Evolutionary conservation across 2,113 vertebrate genomes (phyloP).

Genomic region (Polypterus senegalus): DNA sequence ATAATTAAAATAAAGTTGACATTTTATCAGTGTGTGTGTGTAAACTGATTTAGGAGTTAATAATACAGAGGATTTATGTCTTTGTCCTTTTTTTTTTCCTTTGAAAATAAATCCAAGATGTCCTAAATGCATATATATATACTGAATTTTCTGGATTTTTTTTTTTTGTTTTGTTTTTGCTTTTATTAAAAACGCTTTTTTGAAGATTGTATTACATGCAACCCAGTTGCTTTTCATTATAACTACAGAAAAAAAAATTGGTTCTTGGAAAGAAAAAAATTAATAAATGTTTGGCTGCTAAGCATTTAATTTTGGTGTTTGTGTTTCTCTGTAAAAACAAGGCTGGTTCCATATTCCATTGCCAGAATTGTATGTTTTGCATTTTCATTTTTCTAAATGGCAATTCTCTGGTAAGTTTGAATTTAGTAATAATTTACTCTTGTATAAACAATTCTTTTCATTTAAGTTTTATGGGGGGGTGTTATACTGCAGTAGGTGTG

Average conservation of each 20-base stretch:
- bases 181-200: background rate
- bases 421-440: too few species aligned
- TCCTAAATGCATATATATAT: background rate
- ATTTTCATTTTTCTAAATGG: too few species aligned
- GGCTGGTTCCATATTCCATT: too few species aligned
- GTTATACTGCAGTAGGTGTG: too few species aligned
- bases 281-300: constrained; percentile 1
- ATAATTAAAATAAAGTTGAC: constrained; percentile 1
- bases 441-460: too few species aligned
- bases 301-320: background rate
- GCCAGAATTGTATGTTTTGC: too few species aligned
- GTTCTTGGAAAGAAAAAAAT: background rate
- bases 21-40: background rate
- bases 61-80: background rate
- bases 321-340: too few species aligned
- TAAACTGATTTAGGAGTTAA: background rate
- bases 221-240: background rate
- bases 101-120: background rate
- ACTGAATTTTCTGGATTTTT: background rate
- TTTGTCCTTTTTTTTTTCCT: background rate
- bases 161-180: background rate
- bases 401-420: too few species aligned
- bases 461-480: too few species aligned
- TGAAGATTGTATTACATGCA: constrained; percentile 1
- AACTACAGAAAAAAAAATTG: background rate